Percentiles rank a stretch among this genome's conserved stretches.
phyloP scores from a whole-genome alignment of 1,140 invertebrate species.

The Paracyclopina nana region DNA sequence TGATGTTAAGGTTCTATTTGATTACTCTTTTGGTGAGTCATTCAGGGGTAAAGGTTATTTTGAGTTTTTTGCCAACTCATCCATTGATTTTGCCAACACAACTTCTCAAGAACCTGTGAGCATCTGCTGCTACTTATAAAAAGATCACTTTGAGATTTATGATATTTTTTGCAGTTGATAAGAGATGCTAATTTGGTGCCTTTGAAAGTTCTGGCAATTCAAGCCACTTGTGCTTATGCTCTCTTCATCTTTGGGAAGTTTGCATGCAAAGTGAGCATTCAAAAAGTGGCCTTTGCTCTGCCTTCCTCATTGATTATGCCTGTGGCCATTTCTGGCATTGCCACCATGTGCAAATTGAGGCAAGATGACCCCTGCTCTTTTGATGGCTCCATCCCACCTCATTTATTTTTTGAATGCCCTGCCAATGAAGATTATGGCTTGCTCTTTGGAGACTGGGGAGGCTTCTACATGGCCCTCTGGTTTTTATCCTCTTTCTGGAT shows the following conservation, averaged over 20 bases:
- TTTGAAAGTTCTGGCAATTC: background rate
- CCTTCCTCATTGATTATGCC: conserved; percentile 80
- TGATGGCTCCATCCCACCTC: conserved; percentile 39
- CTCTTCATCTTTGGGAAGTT: conserved; percentile 42
- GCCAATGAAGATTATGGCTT: background rate
- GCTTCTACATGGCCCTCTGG: conserved; percentile 81
- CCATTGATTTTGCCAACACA: background rate
- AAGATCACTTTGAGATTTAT: background rate
- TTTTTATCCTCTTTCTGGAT: conserved; percentile 88
- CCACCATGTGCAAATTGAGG: conserved; percentile 66
- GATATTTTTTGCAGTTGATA: background rate
- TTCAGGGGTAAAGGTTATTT: too few relatives aligned
- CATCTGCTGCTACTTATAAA: background rate
- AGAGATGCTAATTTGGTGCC: too few relatives aligned
- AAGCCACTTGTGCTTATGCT: background rate
- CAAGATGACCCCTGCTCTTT: conserved; percentile 70
- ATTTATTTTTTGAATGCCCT: conserved; percentile 72
- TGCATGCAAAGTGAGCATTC: conserved; percentile 85
- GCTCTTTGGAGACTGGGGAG: conserved; percentile 33
- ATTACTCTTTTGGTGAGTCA: too few relatives aligned
- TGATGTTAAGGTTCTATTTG: too few relatives aligned
- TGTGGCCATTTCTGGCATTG: conserved; percentile 61
- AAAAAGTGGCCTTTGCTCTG: conserved; percentile 86
- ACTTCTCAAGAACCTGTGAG: background rate
- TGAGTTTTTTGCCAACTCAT: too few relatives aligned